These are phyloP conservation scores for Pyralis farinalis DNA, from an alignment of 2,888 invertebrate species.

Conservation along the genomic window DNA sequence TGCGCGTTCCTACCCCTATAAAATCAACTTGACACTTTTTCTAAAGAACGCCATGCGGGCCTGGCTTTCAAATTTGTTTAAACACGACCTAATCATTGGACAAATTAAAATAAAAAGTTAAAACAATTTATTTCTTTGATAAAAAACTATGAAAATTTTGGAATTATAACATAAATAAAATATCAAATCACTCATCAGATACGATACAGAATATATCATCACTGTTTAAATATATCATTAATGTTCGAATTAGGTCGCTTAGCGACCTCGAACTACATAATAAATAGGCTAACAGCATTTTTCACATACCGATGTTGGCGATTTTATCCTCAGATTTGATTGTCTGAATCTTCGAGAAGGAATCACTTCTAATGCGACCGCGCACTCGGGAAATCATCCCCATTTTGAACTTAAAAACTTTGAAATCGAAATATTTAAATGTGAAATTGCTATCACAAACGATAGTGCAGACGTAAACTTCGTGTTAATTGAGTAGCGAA, in stretches of 20 bases:
- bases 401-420: conserved; percentile 53
- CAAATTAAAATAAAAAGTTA: too few relatives aligned
- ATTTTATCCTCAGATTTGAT: conserved; percentile 85
- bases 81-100: too few relatives aligned
- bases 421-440: not conserved
- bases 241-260: not conserved
- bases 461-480: not conserved
- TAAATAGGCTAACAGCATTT: not conserved
- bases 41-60: too few relatives aligned
- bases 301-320: conserved; percentile 83
- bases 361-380: conserved; percentile 83
- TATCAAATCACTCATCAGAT: too few relatives aligned
- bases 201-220: too few relatives aligned
- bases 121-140: too few relatives aligned
- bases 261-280: not conserved
- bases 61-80: too few relatives aligned
- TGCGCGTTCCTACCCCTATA: too few relatives aligned
- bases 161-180: too few relatives aligned
- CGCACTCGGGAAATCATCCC: conserved; percentile 87
- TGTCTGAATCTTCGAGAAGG: conserved; percentile 82
- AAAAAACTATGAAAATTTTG: too few relatives aligned
- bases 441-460: not conserved
- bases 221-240: too few relatives aligned
- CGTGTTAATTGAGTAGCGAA: not conserved
- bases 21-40: too few relatives aligned